These are phyloP conservation scores for Lepidonotus clava DNA, from an alignment of 2,888 invertebrate species.

Conservation along the genomic window DNA sequence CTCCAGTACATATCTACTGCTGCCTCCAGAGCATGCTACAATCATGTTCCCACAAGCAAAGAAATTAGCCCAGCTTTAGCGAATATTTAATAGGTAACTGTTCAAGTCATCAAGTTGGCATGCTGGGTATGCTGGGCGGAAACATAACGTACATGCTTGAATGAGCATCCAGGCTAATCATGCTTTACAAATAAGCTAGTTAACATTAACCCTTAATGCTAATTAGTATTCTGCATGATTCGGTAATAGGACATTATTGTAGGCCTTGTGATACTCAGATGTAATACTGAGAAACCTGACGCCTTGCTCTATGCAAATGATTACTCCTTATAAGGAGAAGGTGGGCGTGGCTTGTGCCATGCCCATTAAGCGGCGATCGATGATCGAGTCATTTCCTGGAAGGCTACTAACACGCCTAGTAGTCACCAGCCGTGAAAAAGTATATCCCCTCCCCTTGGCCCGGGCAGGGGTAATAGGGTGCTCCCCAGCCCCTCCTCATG, in stretches of 20 bases:
- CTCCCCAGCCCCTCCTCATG: neutral
- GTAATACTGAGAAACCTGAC: too few species aligned
- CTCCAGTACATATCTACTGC: neutral
- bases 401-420: neutral
- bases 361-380: constrained; percentile 18
- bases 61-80: neutral
- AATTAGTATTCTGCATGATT: too few species aligned
- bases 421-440: too few species aligned
- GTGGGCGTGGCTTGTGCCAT: neutral
- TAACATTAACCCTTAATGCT: constrained; percentile 5
- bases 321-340: neutral
- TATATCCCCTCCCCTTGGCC: neutral
- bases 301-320: constrained; percentile 12
- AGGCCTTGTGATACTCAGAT: too few species aligned
- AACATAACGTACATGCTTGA: neutral
- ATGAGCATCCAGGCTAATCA: neutral
- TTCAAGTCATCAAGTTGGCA: neutral
- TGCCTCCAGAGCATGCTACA: neutral
- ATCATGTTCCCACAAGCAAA: neutral
- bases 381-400: neutral
- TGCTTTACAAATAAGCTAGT: neutral
- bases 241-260: too few species aligned
- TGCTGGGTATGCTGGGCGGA: neutral
- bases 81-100: neutral
- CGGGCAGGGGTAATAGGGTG: too few species aligned